Evolutionary conservation across 2,797 vertebrate species (phyloP), one percentile per base, ranked within the genome.

Genomic region (Pseudopleuronectes americanus): DNA sequence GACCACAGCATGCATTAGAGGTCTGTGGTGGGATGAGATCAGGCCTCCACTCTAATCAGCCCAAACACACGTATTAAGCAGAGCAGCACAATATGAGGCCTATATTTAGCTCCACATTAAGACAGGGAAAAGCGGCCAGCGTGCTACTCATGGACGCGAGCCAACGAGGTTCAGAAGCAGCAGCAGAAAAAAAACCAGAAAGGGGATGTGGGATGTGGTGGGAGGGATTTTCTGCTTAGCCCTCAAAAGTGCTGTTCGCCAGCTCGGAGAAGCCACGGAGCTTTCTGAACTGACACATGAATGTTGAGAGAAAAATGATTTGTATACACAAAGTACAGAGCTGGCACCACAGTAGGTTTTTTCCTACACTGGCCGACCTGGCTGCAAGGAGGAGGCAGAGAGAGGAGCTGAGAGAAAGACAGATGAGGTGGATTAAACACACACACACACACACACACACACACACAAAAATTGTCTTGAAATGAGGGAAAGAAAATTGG

Each of bases 41-140:
- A 91, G 81, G 70, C 76, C 78, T 75, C 74, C 64, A 49, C 73
- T 84, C 56, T 81, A 85, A 91, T 90, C 83, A 83, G 19, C 36
- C 87, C 78, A 80, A 87, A 84, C 82, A 88, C 86, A 82, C 24
- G 31, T 67, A 87, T 87, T 84, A 89, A 75, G 69, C 65, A 59
- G 78, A 79, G 81, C 85, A 33, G 90, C 86, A 87, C 86, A 91
- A 89, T 85, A 8, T 74, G 7, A 79, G 64, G 67, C 71, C 87
- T 93, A 92, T 92, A 92, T 92, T 93, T 92, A 93, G 91, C 87
- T 68, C 67, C 14, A 51, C 80, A 80, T 86, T 88, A 85, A 89
- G 90, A 87, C 76, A 69, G 65, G 68, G 86, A 83, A 57, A 65
- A 33, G 72, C 61, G 72, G 77, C 80, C 84, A 85, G 80, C 62